phyloP scores from a whole-genome alignment of 2,888 invertebrate species.

The Drosophila atripex region DNA sequence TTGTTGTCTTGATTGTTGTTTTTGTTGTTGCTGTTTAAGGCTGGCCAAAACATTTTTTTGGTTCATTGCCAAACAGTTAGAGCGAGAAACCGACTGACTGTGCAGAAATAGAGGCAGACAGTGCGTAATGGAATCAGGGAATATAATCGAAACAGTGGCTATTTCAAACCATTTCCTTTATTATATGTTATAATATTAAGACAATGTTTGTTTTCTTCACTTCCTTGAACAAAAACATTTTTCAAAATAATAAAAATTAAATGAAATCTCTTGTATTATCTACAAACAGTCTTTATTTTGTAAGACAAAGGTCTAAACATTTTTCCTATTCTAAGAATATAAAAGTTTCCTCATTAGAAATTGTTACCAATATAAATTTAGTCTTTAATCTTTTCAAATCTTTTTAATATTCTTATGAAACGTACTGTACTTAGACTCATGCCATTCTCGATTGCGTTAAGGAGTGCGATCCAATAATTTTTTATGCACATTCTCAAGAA shows the following conservation, averaged over 20 bases:
- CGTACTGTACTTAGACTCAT: slow-evolving; percentile 7
- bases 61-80: slow-evolving; percentile 71
- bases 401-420: background rate
- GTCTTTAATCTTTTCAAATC: background rate
- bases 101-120: slow-evolving; percentile 20
- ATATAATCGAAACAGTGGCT: background rate
- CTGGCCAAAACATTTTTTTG: slow-evolving; percentile 56
- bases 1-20: slow-evolving; percentile 30
- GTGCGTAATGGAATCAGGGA: slow-evolving; percentile 7
- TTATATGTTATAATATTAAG: background rate
- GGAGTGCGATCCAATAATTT: slow-evolving; percentile 59
- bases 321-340: background rate
- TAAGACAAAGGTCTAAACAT: background rate
- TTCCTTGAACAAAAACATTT: background rate
- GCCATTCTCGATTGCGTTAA: slow-evolving; percentile 40
- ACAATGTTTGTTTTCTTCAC: background rate
- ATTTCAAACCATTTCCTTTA: background rate
- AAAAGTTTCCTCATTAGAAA: background rate
- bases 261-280: background rate
- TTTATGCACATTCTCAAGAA: slow-evolving; percentile 47
- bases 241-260: no score
- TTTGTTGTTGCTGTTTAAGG: slow-evolving; percentile 31
- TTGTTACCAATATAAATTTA: background rate
- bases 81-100: slow-evolving; percentile 30
- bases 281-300: background rate